Conservation (phyloP, 2,888 invertebrate genomes). For the Drosophila nr. perissopoda region DNA sequence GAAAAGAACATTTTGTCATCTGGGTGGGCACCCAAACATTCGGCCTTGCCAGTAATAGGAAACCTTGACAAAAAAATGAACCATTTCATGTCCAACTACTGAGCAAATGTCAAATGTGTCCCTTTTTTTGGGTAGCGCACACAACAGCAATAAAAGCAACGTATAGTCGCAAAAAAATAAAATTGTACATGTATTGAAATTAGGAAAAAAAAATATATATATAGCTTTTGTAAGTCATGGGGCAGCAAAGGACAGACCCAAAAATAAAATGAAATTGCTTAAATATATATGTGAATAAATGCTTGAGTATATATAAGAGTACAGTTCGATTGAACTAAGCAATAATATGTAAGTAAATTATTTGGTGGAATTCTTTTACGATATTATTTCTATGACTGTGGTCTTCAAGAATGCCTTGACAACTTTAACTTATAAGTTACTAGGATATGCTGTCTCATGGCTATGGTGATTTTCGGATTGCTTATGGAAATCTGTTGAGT, state of each 20-base stretch:
- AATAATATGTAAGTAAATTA: constrained; percentile 7
- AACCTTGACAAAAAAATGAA: constrained; percentile 11
- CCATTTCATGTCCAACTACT: constrained; percentile 31
- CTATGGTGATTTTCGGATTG: not conserved
- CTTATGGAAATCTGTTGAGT: not conserved
- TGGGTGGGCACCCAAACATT: constrained; percentile 3
- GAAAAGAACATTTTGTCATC: constrained; percentile 37
- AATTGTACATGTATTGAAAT: constrained; percentile 37
- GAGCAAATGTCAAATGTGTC: constrained; percentile 55
- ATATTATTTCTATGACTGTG: constrained; percentile 6
- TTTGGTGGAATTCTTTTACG: constrained; percentile 2
- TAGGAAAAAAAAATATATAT: constrained; percentile 11
- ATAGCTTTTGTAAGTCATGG: constrained; percentile 32
- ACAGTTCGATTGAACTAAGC: constrained; percentile 9
- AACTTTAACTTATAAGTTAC: not conserved
- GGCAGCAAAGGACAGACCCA: constrained; percentile 19
- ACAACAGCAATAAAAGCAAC: constrained; percentile 9
- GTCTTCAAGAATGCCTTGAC: not conserved
- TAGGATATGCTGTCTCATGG: not conserved
- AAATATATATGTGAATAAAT: constrained; percentile 7
- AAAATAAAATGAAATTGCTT: constrained; percentile 22
- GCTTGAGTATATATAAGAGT: constrained; percentile 14
- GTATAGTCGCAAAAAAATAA: not conserved
- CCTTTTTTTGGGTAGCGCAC: constrained; percentile 29
- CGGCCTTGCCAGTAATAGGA: constrained; percentile 31